Evolutionary conservation across 1,140 invertebrate genomes (phyloP).

Genomic region (Drosophila kanapiae): DNA sequence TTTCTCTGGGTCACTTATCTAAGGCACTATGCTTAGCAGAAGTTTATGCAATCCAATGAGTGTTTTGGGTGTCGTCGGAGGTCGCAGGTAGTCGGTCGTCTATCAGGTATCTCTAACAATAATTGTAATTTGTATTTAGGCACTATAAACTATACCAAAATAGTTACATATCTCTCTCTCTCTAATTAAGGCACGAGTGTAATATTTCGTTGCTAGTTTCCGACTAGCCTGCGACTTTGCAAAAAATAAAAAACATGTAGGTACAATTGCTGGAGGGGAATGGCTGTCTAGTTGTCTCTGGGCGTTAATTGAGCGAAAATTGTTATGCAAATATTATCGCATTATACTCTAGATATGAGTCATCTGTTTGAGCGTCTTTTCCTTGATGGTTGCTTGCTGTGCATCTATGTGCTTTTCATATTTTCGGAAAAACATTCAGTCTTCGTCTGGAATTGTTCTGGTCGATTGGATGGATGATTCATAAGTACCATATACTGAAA

Average conservation of each 20-base stretch:
- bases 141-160: slow-evolving; percentile 62
- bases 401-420: slow-evolving; percentile 36
- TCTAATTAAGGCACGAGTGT: slow-evolving; percentile 79
- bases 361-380: slow-evolving; percentile 64
- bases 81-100: slow-evolving; percentile 2
- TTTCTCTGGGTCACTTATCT: slow-evolving; percentile 52
- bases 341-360: slow-evolving; percentile 63
- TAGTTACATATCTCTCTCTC: slow-evolving; percentile 33
- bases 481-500: slow-evolving; percentile 79
- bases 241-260: slow-evolving; percentile 6
- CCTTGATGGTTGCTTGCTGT: slow-evolving; percentile 26
- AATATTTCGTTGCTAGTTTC: slow-evolving; percentile 50
- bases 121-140: slow-evolving; percentile 47
- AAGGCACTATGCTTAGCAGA: slow-evolving; percentile 70
- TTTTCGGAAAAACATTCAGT: slow-evolving; percentile 40
- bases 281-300: slow-evolving; percentile 16
- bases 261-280: slow-evolving; percentile 17
- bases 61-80: slow-evolving; percentile 30
- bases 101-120: slow-evolving; percentile 54
- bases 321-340: slow-evolving; percentile 51
- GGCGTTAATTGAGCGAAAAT: slow-evolving; percentile 78
- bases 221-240: slow-evolving; percentile 57
- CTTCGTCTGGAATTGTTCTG: slow-evolving; percentile 44
- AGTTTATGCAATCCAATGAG: slow-evolving; percentile 78
- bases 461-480: slow-evolving; percentile 66